These are phyloP conservation scores for Papilio polyxenes DNA, from an alignment of 1,140 invertebrate genomes.

Conservation along the genomic window DNA sequence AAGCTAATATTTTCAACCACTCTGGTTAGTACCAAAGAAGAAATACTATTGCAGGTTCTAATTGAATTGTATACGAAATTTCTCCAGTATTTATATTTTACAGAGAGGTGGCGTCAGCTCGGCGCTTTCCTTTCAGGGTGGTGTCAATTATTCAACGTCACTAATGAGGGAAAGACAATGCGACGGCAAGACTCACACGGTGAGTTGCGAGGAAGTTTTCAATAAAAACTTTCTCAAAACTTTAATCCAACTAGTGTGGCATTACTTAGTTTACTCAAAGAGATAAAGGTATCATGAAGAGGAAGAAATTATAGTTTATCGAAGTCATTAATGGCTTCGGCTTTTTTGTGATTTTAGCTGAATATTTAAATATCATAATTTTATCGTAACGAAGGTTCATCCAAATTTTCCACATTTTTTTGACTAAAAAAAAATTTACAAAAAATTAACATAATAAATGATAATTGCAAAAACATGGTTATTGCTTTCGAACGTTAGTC, in stretches of 20 bases:
- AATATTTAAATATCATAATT: neutral
- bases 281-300: too few relatives aligned
- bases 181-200: neutral
- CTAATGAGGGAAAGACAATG: neutral
- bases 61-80: neutral
- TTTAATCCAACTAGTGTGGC: slow-evolving; percentile 3
- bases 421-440: too few relatives aligned
- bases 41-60: neutral
- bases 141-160: slow-evolving; percentile 28
- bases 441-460: too few relatives aligned
- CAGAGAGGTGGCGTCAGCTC: neutral
- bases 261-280: too few relatives aligned
- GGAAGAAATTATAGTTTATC: neutral
- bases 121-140: neutral
- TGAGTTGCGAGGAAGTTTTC: neutral
- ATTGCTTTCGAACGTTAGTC: neutral
- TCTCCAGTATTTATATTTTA: slow-evolving; percentile 2
- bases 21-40: too few relatives aligned
- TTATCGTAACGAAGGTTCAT: neutral
- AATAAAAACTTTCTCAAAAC: neutral
- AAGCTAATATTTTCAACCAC: too few relatives aligned
- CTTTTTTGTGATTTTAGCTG: neutral
- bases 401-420: slow-evolving; percentile 2
- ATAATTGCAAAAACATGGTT: neutral
- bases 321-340: neutral